Conservation (phyloP, 2,888 invertebrate genomes). For the Acrobasis suavella region DNA sequence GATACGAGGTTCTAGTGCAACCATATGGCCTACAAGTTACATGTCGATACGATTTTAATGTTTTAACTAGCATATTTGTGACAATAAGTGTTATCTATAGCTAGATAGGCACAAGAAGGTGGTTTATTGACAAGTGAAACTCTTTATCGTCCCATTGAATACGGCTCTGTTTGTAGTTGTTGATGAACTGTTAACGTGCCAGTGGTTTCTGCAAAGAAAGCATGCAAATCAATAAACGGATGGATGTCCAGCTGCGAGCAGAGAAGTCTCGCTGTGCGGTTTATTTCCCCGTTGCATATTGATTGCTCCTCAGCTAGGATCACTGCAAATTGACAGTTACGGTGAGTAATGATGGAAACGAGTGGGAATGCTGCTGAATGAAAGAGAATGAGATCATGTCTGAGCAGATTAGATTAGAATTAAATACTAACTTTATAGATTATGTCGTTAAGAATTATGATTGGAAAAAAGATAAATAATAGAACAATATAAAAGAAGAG, state of each 20-base stretch:
- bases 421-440: neutral
- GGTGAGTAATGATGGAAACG: conserved; percentile 51
- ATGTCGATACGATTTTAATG: conserved; percentile 46
- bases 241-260: conserved; percentile 61
- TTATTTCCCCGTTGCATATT: conserved; percentile 73
- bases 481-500: neutral
- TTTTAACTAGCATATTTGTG: conserved; percentile 41
- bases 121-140: conserved; percentile 79
- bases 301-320: conserved; percentile 65
- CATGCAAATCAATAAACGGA: conserved; percentile 75
- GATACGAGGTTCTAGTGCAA: conserved; percentile 64
- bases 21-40: conserved; percentile 56
- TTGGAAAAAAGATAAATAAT: neutral
- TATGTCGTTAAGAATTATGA: neutral
- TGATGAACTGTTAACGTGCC: conserved; percentile 63
- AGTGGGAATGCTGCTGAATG: conserved; percentile 2
- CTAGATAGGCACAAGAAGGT: conserved; percentile 48
- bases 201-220: conserved; percentile 66
- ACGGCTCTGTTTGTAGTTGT: conserved; percentile 61
- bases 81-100: conserved; percentile 52
- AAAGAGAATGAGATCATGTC: neutral
- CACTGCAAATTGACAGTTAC: conserved; percentile 56
- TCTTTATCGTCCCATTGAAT: conserved; percentile 65
- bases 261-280: conserved; percentile 64
- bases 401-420: neutral